A percentile compares a stretch with the other conserved stretches of the same genome.
Conservation (phyloP, 2,888 invertebrate genomes). For the Acrobasis suavella region DNA sequence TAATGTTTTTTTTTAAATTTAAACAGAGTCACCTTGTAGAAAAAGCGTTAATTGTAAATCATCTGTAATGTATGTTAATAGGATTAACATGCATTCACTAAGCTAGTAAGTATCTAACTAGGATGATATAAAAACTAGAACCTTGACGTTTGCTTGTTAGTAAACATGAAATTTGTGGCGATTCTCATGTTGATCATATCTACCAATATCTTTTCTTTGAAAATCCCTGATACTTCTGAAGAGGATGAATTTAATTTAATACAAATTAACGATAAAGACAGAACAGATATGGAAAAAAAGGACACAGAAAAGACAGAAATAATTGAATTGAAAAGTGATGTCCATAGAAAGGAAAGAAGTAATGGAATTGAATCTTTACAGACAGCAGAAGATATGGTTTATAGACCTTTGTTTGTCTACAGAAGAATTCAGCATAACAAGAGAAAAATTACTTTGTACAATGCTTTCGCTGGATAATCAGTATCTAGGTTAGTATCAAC, state of each 20-base stretch:
- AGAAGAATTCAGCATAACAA: constrained; percentile 69
- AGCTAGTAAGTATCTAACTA: background rate
- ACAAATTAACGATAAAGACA: background rate
- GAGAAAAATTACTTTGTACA: constrained; percentile 68
- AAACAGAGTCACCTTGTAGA: no score
- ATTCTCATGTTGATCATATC: background rate
- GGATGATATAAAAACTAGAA: constrained; percentile 1
- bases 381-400: constrained; percentile 60
- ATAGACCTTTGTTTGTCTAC: constrained; percentile 67
- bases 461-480: constrained; percentile 67
- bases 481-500: background rate
- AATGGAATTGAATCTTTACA: constrained; percentile 33
- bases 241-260: background rate
- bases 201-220: background rate
- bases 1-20: no score
- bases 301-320: background rate
- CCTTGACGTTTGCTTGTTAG: background rate
- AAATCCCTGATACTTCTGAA: background rate
- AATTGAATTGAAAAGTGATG: background rate
- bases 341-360: background rate
- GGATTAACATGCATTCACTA: constrained; percentile 10
- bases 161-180: constrained; percentile 4
- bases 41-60: no score
- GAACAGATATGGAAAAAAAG: background rate
- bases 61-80: background rate